Evolutionary conservation across 2,113 vertebrate species (phyloP).

Genomic region (Axis porcinus): DNA sequence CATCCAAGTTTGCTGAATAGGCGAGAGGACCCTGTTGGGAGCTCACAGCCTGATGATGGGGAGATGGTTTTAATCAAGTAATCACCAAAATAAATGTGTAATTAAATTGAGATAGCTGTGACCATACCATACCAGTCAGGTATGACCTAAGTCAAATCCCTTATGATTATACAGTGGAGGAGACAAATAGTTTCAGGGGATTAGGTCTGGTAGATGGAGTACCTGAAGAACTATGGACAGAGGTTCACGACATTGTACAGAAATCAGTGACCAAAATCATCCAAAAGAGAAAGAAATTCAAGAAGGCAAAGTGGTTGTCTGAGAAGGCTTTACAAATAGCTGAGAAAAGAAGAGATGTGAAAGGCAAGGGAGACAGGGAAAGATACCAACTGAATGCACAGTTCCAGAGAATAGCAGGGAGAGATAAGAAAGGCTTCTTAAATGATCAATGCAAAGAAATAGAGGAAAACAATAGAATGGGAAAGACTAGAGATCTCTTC

Average conservation of each 20-base stretch:
- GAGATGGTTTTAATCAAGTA: background rate
- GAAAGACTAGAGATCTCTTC: background rate
- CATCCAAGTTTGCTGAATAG: background rate
- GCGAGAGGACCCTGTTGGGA: background rate
- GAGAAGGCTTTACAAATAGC: background rate
- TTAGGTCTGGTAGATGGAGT: background rate
- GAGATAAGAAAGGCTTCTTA: background rate
- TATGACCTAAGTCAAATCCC: background rate
- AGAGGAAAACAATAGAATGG: background rate
- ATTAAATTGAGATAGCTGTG: background rate
- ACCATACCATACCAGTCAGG: background rate
- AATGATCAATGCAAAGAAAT: background rate
- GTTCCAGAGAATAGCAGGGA: background rate
- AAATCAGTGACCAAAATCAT: background rate
- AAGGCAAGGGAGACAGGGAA: background rate
- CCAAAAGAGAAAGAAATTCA: background rate
- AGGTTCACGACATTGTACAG: background rate
- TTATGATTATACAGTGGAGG: background rate
- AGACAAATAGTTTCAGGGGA: background rate
- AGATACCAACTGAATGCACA: background rate
- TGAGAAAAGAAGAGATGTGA: background rate
- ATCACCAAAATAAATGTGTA: background rate
- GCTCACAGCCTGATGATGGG: background rate
- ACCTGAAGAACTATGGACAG: background rate
- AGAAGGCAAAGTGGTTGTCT: background rate